Evolutionary conservation across 2,797 vertebrate genomes (phyloP).

Genomic region (Pipistrellus nathusii): DNA sequence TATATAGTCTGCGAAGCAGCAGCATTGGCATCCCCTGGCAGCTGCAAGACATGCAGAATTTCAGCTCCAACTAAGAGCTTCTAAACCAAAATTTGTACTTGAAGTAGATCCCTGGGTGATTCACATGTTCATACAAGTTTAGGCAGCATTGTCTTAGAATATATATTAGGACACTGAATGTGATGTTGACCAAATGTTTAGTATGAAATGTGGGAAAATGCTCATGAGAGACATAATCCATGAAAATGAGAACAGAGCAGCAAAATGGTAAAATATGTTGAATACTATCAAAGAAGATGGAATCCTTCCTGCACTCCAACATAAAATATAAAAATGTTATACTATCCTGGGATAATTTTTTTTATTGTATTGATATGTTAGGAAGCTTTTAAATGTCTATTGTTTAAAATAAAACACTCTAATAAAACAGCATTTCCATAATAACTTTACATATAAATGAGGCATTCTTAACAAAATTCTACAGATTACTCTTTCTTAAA

Average conservation of each 20-base stretch:
- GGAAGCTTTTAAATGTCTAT: neutral
- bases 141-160: neutral
- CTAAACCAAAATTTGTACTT: neutral
- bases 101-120: neutral
- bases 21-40: neutral
- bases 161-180: neutral
- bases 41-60: neutral
- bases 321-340: neutral
- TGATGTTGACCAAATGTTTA: neutral
- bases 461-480: slow-evolving; percentile 48
- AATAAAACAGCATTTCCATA: slow-evolving; percentile 61
- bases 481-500: slow-evolving; percentile 74
- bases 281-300: neutral
- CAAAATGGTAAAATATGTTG: neutral
- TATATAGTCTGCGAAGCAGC: neutral
- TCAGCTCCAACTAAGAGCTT: neutral
- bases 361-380: neutral
- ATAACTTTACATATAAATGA: slow-evolving; percentile 33
- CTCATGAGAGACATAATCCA: neutral
- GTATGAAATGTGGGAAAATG: neutral
- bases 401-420: slow-evolving; percentile 28
- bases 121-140: neutral
- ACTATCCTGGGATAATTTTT: neutral
- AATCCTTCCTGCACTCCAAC: neutral
- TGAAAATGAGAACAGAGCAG: neutral